Evolutionary conservation across 2,797 vertebrate species (phyloP).

Genomic region (Helostoma temminkii): DNA sequence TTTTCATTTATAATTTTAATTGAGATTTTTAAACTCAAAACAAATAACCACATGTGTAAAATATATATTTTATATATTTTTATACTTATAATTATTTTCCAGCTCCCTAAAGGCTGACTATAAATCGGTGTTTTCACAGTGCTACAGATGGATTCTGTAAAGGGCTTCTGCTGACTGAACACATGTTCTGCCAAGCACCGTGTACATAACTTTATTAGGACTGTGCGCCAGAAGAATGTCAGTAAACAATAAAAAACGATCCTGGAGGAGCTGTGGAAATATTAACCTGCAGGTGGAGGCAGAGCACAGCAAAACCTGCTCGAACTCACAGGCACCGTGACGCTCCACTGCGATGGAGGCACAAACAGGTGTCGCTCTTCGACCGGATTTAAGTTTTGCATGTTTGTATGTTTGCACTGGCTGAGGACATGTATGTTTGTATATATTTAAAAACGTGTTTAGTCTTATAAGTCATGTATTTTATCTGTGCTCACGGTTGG

Average conservation of each 20-base stretch:
- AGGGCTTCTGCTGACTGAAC: conserved; percentile 2
- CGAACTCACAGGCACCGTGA: rapidly evolving
- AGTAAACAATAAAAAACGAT: neutral
- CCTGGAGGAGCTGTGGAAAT: neutral
- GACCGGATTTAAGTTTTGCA: neutral
- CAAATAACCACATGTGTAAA: no score
- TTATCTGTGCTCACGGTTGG: neutral
- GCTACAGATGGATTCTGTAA: neutral
- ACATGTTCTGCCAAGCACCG: neutral
- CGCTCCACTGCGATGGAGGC: no score
- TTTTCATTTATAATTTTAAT: no score
- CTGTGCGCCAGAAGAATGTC: neutral
- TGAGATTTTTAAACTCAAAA: no score
- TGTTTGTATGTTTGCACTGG: neutral
- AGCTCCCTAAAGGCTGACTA: no score
- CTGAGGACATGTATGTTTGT: neutral
- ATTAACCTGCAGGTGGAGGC: conserved; percentile 37
- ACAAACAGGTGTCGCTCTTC: conserved; percentile 56
- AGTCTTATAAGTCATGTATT: neutral
- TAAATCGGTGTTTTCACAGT: neutral
- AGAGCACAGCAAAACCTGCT: conserved; percentile 19
- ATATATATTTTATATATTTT: no score
- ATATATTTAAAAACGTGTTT: neutral
- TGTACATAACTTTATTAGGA: conserved; percentile 2
- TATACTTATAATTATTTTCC: no score